A percentile compares a stretch with the other conserved stretches of the same genome.
These are phyloP conservation scores for Siniperca undulata DNA, from an alignment of 2,797 vertebrate species.

Conservation along the genomic window DNA sequence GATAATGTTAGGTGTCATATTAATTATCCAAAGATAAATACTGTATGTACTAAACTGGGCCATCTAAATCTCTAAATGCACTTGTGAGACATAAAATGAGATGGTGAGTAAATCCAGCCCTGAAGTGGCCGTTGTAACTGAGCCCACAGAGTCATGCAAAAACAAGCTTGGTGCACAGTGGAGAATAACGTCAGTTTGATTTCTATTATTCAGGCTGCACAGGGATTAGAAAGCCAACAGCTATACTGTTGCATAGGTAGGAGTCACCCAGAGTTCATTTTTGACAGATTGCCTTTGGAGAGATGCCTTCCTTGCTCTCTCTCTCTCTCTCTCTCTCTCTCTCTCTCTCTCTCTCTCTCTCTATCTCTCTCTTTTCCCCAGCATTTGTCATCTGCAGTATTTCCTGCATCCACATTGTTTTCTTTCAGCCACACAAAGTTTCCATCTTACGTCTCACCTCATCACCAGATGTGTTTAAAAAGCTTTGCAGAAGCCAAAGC, in stretches of 20 bases:
- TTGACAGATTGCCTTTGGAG: constrained; percentile 32
- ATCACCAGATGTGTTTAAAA: constrained; percentile 29
- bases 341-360: neutral
- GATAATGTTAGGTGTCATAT: constrained; percentile 17
- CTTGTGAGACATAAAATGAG: constrained; percentile 27
- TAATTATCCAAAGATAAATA: constrained; percentile 28
- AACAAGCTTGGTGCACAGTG: neutral
- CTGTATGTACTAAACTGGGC: neutral
- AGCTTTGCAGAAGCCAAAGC: neutral
- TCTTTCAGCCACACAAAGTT: constrained; percentile 16
- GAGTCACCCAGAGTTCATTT: constrained; percentile 32
- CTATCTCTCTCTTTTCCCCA: neutral
- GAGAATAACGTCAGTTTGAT: constrained; percentile 32
- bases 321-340: neutral
- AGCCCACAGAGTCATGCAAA: constrained; percentile 8
- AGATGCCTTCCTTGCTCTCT: neutral
- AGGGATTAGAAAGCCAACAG: constrained; percentile 37
- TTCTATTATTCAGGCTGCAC: constrained; percentile 36
- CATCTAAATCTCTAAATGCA: constrained; percentile 31
- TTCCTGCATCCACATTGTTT: constrained; percentile 13
- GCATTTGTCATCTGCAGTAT: constrained; percentile 31
- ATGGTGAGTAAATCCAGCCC: constrained; percentile 8
- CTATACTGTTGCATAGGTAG: neutral
- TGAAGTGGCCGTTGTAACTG: constrained; percentile 2
- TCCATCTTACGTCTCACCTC: constrained; percentile 28